A percentile compares a stretch with the other conserved stretches of the same genome.
Evolutionary conservation across 2,888 invertebrate genomes (phyloP).

Genomic region (Leptothorax acervorum): DNA sequence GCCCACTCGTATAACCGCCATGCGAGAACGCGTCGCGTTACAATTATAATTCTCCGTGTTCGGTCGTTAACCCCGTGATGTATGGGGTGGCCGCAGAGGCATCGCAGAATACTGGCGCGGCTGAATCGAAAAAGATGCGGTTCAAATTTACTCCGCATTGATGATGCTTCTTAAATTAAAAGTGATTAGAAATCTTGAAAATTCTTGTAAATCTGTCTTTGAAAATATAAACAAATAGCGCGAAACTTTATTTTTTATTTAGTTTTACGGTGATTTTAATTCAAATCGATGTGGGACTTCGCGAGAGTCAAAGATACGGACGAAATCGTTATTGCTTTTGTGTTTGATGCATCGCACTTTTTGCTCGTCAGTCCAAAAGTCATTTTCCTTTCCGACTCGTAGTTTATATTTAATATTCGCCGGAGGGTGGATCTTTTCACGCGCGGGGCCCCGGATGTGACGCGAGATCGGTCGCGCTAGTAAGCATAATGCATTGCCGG

Average conservation of each 20-base stretch:
- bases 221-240: neutral
- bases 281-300: neutral
- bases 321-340: neutral
- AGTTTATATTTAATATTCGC: conserved; percentile 29
- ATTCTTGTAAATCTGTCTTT: neutral
- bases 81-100: neutral
- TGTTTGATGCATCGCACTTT: neutral
- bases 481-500: conserved; percentile 31
- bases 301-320: neutral
- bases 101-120: neutral
- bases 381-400: neutral
- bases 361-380: neutral
- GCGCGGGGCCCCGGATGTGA: neutral
- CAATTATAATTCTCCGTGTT: conserved; percentile 42
- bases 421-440: neutral
- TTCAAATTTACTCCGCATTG: neutral
- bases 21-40: conserved; percentile 28
- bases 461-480: conserved; percentile 20
- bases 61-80: conserved; percentile 33
- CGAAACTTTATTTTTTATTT: neutral
- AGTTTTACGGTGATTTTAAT: neutral
- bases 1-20: conserved; percentile 32
- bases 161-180: neutral
- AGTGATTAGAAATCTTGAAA: neutral
- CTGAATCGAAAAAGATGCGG: neutral